Base-by-base conservation (phyloP, 2,888 invertebrate genomes). In the Eupithecia inturbata region DNA sequence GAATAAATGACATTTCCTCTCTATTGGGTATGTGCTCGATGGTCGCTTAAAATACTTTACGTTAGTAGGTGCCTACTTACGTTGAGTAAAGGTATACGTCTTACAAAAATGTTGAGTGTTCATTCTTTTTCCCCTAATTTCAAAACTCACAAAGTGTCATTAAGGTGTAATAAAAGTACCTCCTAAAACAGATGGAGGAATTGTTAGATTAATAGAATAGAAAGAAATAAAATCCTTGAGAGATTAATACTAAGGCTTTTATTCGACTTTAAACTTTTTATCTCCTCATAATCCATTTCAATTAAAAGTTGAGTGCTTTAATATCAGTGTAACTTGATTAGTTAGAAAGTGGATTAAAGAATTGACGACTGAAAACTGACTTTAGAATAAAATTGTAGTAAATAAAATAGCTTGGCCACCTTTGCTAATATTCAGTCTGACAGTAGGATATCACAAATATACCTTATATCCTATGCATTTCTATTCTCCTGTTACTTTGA, bases 141-240 rank as follows among this genome's bases (percentile, higher is more conserved):
- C 14, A 26, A 22, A 53, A 12, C 22, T 53, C 53, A 10, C 53
- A 53, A 12, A 53, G 10, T 22, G 10, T 22, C n/a, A 10, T 53
- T 53, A 10, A 14, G 57, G 12, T 57, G 57, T 26, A 26, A 14
- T 57, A 26, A 57, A 26, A 57, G 26, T 57, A 26, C 77, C 71
- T 71, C 70, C 66, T 68, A 79, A 75, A 81, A 80, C 78, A 82
- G 80, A 80, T 76, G 77, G 74, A 73, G 76, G 45, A 80, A 79
- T 68, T 73, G 49, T 77, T 82, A 84, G 82, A 82, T n/a, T n/a
- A n/a, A n/a, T n/a, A n/a, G n/a, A n/a, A n/a, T n/a, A n/a, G n/a
- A n/a, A n/a, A n/a, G n/a, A n/a, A n/a, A n/a, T n/a, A n/a, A n/a
- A 77, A 83, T 84, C 84, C 84, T 87, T 87, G 85, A 87, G 80